These are phyloP conservation scores for Chondrosia reniformis DNA, from an alignment of 37 sponge, comb jelly and placozoan genomes.

Conservation along the genomic window DNA sequence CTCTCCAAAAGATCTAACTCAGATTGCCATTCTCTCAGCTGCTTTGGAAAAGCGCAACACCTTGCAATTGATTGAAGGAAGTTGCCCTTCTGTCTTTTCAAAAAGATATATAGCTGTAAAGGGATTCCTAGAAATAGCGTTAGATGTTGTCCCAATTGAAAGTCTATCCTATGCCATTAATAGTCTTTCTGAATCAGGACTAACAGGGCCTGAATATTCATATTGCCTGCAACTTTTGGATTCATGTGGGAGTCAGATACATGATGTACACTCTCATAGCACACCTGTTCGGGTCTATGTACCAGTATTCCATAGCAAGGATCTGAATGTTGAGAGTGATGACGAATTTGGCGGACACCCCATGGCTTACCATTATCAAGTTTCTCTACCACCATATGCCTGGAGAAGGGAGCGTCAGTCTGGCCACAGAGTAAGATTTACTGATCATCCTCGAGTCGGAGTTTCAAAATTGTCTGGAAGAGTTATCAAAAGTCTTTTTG, in stretches of 20 bases:
- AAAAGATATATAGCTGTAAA: background rate
- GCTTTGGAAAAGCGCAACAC: background rate
- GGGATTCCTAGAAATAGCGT: background rate
- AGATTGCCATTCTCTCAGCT: background rate
- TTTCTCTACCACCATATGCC: background rate
- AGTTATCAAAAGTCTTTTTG: background rate
- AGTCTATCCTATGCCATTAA: background rate
- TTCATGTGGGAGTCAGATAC: too few relatives aligned
- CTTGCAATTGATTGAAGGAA: background rate
- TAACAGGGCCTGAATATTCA: background rate
- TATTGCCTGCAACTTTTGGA: background rate
- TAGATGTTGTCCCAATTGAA: constrained; percentile 24
- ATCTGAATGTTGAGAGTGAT: background rate
- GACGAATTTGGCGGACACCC: background rate
- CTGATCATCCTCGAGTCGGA: background rate
- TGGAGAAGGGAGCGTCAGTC: background rate
- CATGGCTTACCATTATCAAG: background rate
- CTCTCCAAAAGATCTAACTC: background rate
- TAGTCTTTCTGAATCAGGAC: background rate
- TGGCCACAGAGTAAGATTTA: background rate
- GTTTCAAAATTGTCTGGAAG: too few relatives aligned
- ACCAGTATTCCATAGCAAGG: too few relatives aligned
- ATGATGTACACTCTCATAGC: too few relatives aligned
- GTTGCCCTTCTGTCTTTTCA: background rate
- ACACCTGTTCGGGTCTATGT: too few relatives aligned